These are phyloP conservation scores for Athalia circularis DNA, from an alignment of 2,888 invertebrate genomes.

Conservation along the genomic window DNA sequence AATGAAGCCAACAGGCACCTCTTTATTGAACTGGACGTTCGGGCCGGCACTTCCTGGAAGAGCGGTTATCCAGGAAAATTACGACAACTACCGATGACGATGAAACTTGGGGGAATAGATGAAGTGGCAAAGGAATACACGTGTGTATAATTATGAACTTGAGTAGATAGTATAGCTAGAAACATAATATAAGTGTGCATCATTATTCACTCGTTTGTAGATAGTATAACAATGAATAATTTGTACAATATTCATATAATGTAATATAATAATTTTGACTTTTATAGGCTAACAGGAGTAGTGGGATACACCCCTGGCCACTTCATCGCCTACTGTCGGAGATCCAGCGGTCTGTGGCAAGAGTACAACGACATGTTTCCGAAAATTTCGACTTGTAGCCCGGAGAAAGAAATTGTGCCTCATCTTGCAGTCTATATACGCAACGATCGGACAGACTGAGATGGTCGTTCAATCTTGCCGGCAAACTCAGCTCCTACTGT, in stretches of 20 bases:
- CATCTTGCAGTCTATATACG: too few relatives aligned
- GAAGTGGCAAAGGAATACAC: constrained; percentile 7
- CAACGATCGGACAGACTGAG: too few relatives aligned
- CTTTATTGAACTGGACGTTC: constrained; percentile 10
- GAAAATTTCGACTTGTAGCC: neutral
- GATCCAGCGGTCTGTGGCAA: constrained; percentile 39
- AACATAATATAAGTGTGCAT: too few relatives aligned
- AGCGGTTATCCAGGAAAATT: constrained; percentile 12
- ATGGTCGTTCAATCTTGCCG: neutral
- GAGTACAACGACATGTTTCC: constrained; percentile 30
- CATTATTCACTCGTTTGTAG: too few relatives aligned
- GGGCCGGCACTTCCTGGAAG: neutral
- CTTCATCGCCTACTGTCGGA: constrained; percentile 46
- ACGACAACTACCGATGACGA: neutral
- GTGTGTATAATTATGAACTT: neutral
- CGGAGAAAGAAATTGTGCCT: too few relatives aligned
- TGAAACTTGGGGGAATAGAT: neutral
- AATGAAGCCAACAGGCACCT: too few relatives aligned
- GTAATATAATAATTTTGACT: neutral
- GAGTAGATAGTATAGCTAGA: too few relatives aligned
- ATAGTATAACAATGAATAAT: too few relatives aligned
- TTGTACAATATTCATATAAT: too few relatives aligned
- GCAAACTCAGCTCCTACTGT: neutral
- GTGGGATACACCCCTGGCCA: constrained; percentile 41
- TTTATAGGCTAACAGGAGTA: constrained; percentile 41